A percentile compares a stretch with the other conserved stretches of the same genome.
These are phyloP conservation scores for Recurvirostra avosetta DNA, from an alignment of 2,113 vertebrate species.

Conservation along the genomic window DNA sequence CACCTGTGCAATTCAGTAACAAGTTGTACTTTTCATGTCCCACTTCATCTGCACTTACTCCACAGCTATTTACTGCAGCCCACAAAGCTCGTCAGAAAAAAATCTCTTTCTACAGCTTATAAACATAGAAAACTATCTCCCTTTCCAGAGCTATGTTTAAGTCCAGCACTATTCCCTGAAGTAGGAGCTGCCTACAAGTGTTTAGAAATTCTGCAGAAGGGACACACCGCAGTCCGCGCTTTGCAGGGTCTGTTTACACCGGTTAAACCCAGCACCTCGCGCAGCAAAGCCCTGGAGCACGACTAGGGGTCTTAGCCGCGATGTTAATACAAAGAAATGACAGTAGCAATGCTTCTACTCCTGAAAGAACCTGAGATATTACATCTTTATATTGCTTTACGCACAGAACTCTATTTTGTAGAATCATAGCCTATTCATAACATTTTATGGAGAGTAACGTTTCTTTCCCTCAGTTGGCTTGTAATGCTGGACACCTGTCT, in stretches of 20 bases:
- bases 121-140: background rate
- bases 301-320: background rate
- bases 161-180: background rate
- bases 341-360: constrained; percentile 6
- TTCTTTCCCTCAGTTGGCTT: constrained; percentile 29
- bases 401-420: constrained; percentile 22
- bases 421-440: constrained; percentile 16
- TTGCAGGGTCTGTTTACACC: background rate
- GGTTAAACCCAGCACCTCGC: background rate
- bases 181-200: background rate
- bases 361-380: constrained; percentile 7
- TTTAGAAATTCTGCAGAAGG: background rate
- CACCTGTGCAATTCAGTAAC: constrained; percentile 25
- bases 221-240: background rate
- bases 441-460: constrained; percentile 34
- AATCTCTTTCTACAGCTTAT: background rate
- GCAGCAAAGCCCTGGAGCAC: background rate
- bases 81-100: background rate
- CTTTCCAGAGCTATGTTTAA: background rate
- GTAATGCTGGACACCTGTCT: constrained; percentile 31
- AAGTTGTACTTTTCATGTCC: constrained; percentile 23
- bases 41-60: constrained; percentile 21
- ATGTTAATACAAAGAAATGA: background rate
- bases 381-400: constrained; percentile 8
- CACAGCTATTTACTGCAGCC: background rate